Evolutionary conservation across 2,888 invertebrate genomes (phyloP).

Genomic region (Abscondita cerata): DNA sequence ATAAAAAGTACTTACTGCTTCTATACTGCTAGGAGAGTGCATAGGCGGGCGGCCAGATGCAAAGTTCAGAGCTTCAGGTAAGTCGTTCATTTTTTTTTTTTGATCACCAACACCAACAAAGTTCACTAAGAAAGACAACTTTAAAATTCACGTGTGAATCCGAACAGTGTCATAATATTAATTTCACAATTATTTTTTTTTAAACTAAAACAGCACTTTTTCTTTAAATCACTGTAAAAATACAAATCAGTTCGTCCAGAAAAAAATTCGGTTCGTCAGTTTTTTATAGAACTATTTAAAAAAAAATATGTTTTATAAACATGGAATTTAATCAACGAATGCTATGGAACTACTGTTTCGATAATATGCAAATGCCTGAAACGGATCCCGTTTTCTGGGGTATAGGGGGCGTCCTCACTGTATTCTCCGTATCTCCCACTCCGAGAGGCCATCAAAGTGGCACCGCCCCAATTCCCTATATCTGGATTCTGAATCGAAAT

Average conservation of each 20-base stretch:
- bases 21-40: conserved; percentile 42
- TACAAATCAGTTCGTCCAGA: no score
- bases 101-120: no score
- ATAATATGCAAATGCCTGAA: conserved; percentile 26
- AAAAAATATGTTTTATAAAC: conserved; percentile 32
- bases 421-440: conserved; percentile 22
- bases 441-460: conserved; percentile 8
- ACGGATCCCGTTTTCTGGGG: conserved; percentile 9
- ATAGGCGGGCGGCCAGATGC: conserved; percentile 41
- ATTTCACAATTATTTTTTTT: neutral
- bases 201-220: no score
- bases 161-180: neutral
- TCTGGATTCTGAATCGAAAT: conserved; percentile 18
- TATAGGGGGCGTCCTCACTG: conserved; percentile 23
- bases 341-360: conserved; percentile 25
- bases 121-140: neutral
- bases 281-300: conserved; percentile 32
- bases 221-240: no score
- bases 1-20: conserved; percentile 40
- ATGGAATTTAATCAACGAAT: conserved; percentile 22
- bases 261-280: neutral
- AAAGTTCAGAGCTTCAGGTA: conserved; percentile 49
- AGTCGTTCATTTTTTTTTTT: conserved; percentile 45
- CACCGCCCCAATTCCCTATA: conserved; percentile 27
- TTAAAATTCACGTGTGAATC: no score